Evolutionary conservation across 1,140 invertebrate genomes (phyloP).

Genomic region (Amphibalanus amphitrite): DNA sequence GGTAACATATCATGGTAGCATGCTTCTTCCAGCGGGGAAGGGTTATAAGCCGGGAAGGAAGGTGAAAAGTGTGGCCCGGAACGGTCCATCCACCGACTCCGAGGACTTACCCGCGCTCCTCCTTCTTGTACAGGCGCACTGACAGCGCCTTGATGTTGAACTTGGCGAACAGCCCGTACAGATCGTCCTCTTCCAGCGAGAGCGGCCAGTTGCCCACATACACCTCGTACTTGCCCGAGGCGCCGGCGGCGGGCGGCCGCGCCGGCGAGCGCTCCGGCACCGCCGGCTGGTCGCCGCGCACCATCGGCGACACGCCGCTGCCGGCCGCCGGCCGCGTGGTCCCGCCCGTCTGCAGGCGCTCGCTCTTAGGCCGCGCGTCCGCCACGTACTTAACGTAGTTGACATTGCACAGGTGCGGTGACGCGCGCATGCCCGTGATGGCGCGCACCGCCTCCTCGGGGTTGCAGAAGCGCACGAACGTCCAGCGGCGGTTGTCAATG

Average conservation of each 20-base stretch:
- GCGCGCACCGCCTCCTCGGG: slow-evolving; percentile 3
- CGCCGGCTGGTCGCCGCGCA: too few species aligned
- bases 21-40: too few species aligned
- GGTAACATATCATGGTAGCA: too few species aligned
- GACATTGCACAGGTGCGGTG: too few species aligned
- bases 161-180: background rate
- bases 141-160: background rate
- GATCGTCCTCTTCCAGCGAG: background rate
- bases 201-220: slow-evolving; percentile 1
- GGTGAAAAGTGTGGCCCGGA: too few species aligned
- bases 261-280: background rate
- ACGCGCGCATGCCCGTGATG: background rate
- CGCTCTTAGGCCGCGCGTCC: too few species aligned
- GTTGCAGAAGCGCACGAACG: background rate
- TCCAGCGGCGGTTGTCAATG: background rate
- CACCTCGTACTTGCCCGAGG: background rate
- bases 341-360: too few species aligned
- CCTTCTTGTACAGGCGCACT: background rate
- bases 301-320: too few species aligned
- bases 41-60: too few species aligned
- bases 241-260: background rate
- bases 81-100: too few species aligned
- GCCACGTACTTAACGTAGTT: too few species aligned
- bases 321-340: too few species aligned
- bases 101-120: background rate